A percentile compares a stretch with the other conserved stretches of the same genome.
These are phyloP conservation scores for Ditylenchus dipsaci DNA, from an alignment of 1,140 invertebrate genomes.

Conservation along the genomic window DNA sequence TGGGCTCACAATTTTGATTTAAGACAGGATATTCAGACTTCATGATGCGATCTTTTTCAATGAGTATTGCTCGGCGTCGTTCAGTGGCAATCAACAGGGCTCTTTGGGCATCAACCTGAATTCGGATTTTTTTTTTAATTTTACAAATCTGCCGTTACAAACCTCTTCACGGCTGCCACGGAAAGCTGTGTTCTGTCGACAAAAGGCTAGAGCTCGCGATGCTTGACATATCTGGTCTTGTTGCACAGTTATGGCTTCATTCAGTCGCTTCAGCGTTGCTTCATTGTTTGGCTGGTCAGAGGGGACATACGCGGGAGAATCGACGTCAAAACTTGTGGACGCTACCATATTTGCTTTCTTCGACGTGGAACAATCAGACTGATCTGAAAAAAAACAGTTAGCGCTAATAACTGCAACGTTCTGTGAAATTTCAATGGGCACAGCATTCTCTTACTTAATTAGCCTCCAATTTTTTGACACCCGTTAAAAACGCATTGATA, in stretches of 20 bases:
- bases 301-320: background rate
- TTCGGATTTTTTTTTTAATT: too few relatives aligned
- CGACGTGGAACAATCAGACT: background rate
- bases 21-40: slow-evolving; percentile 2
- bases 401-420: too few relatives aligned
- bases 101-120: slow-evolving; percentile 33
- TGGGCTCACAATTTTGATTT: background rate
- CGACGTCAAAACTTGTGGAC: background rate
- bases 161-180: slow-evolving; percentile 30
- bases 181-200: slow-evolving; percentile 28
- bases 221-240: slow-evolving; percentile 37
- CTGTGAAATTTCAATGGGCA: too few relatives aligned
- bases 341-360: background rate
- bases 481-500: too few relatives aligned
- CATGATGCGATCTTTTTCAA: slow-evolving; percentile 26
- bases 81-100: slow-evolving; percentile 34
- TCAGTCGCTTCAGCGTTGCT: slow-evolving; percentile 19
- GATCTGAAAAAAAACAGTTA: too few relatives aligned
- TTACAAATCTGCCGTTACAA: too few relatives aligned
- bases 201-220: slow-evolving; percentile 34
- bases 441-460: too few relatives aligned
- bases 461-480: too few relatives aligned
- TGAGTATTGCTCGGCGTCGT: slow-evolving; percentile 21
- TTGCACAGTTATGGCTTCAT: slow-evolving; percentile 27
- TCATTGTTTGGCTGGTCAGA: slow-evolving; percentile 3